These are phyloP conservation scores for Macrosteles quadrilineatus DNA, from an alignment of 1,140 invertebrate genomes.

Conservation along the genomic window DNA sequence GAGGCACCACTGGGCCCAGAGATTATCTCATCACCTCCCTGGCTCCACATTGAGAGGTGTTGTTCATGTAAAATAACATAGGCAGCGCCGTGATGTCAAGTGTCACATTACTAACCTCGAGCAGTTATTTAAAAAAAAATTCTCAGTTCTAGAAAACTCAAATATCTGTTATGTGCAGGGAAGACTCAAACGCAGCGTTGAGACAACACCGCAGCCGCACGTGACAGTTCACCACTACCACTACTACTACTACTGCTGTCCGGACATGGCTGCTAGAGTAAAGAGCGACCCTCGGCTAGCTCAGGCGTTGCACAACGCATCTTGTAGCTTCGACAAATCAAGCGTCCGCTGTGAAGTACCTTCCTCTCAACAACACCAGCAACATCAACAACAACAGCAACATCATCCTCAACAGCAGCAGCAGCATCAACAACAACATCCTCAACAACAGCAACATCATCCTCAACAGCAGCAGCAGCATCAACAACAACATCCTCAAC, in stretches of 20 bases:
- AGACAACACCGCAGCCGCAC: not conserved
- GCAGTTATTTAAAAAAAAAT: too few species aligned
- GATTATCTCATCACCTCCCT: too few species aligned
- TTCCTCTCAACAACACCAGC: not conserved
- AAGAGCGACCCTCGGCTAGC: not conserved
- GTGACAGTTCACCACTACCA: not conserved
- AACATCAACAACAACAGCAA: not conserved
- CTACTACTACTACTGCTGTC: conserved; percentile 9
- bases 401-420: too few species aligned
- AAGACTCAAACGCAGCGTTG: too few species aligned
- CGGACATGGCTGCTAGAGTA: not conserved
- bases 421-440: not conserved
- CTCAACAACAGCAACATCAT: not conserved
- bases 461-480: not conserved
- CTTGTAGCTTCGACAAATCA: not conserved
- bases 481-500: not conserved
- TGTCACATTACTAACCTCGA: too few species aligned
- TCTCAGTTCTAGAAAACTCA: too few species aligned
- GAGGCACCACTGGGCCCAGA: too few species aligned
- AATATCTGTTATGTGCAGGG: too few species aligned
- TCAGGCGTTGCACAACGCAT: not conserved
- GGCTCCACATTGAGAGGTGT: too few species aligned
- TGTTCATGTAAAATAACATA: too few species aligned
- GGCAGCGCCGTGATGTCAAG: too few species aligned
- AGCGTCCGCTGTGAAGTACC: not conserved